Evolutionary conservation across 1,140 invertebrate genomes (phyloP), one percentile per base, ranked within the genome.

Genomic region (Trichoplusia ni): DNA sequence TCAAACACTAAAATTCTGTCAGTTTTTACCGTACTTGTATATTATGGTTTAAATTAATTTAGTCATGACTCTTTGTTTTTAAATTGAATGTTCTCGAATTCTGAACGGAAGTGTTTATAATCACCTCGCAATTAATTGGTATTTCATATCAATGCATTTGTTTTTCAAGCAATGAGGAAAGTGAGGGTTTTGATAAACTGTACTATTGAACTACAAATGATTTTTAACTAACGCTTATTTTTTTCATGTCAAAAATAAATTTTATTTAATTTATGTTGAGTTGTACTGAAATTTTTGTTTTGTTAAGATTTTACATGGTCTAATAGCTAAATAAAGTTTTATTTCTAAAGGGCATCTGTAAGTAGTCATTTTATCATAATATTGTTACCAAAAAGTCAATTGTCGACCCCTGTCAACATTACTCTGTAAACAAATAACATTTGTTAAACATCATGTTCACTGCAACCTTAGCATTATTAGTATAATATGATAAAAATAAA

Each of bases 371-470:
- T 27, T 69, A 56, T 67, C 51, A 51, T 70, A 60, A 49, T 47
- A 53, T 71, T 85, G 81, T 84, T 88, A 86, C 84, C 80, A 81
- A 82, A 73, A 82, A 84, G 81, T 85, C 80, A 85, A 80, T 84
- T 83, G 51, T 69, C 72, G 64, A 67, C 67, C 65, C 62, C 61
- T 77, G 66, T 74, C 66, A 73, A 71, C 71, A 75, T 44, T 72
- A 69, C 69, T 75, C 40, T 63, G 59, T 75, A 73, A 77, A 75
- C 59, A 11, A n/a, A 59, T 64, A 70, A 66, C 49, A 67, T 82
- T 81, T 79, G 72, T 84, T 77, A 70, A 77, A 72, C 73, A 78
- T 77, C 75, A 82, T 85, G 77, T 81, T 86, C 77, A 81, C 75
- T 84, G 73, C 80, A 82, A 82, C 74, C 76, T 73, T 84, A 84